Percentiles rank a stretch among this genome's conserved stretches.
Conservation (phyloP, 1,140 invertebrate genomes). For the Aphidius ervi region DNA sequence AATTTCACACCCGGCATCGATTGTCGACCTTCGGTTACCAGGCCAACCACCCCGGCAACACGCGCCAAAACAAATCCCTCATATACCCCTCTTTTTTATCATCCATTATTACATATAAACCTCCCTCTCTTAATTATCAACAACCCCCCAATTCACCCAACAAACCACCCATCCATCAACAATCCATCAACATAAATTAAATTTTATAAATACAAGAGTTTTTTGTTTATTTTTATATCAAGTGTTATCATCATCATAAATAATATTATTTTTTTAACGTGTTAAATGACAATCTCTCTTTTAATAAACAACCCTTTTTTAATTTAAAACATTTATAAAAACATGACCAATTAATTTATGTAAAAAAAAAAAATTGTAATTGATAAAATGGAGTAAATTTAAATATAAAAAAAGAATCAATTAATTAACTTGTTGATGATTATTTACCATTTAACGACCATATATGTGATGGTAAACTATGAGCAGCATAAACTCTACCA, state of each 20-base stretch:
- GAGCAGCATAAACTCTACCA: slow-evolving; percentile 78
- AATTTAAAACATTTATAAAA: no score
- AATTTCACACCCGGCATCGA: slow-evolving; percentile 34
- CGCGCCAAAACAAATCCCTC: slow-evolving; percentile 42
- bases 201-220: no score
- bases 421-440: neutral
- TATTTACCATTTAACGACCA: slow-evolving; percentile 84
- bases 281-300: no score
- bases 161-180: no score
- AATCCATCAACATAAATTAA: no score
- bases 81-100: slow-evolving; percentile 14
- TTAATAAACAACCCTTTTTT: no score
- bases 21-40: slow-evolving; percentile 45
- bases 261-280: no score
- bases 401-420: slow-evolving; percentile 11
- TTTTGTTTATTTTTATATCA: no score
- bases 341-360: neutral
- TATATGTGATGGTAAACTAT: slow-evolving; percentile 85
- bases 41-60: slow-evolving; percentile 50
- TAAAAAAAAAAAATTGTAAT: slow-evolving; percentile 7
- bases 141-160: no score
- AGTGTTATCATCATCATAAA: no score
- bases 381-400: neutral
- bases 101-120: neutral
- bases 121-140: slow-evolving; percentile 1